These are phyloP conservation scores for Ethmia dodecea DNA, from an alignment of 2,888 invertebrate genomes.

Conservation along the genomic window DNA sequence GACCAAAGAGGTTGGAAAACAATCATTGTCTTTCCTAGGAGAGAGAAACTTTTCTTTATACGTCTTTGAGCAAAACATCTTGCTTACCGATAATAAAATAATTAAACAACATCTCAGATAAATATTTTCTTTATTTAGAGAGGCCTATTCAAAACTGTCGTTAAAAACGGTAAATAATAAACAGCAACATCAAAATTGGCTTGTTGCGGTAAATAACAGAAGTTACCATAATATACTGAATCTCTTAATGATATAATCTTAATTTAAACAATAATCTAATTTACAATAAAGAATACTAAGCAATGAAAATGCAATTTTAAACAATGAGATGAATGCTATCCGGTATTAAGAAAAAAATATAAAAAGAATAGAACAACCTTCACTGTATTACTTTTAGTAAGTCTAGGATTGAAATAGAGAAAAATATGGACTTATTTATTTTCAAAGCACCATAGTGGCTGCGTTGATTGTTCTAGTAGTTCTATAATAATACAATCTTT, in stretches of 20 bases:
- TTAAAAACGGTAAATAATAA: slow-evolving; percentile 41
- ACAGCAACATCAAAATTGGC: slow-evolving; percentile 51
- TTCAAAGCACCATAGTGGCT: slow-evolving; percentile 58
- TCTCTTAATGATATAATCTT: slow-evolving; percentile 52
- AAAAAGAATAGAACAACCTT: no score
- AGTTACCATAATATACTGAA: slow-evolving; percentile 37
- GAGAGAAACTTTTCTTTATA: no score
- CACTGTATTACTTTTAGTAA: no score
- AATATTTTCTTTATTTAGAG: slow-evolving; percentile 70
- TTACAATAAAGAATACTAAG: slow-evolving; percentile 50
- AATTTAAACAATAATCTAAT: slow-evolving; percentile 43
- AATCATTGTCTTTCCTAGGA: no score
- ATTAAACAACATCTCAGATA: slow-evolving; percentile 36
- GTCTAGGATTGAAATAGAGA: no score
- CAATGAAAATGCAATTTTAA: slow-evolving; percentile 45
- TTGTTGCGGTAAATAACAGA: slow-evolving; percentile 38
- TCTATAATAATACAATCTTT: neutral
- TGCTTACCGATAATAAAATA: slow-evolving; percentile 12
- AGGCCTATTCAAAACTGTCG: slow-evolving; percentile 65
- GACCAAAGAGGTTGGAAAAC: no score
- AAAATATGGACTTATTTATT: slow-evolving; percentile 36
- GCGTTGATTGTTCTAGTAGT: slow-evolving; percentile 32
- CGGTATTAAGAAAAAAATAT: no score
- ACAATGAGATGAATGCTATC: slow-evolving; percentile 49
- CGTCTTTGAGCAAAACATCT: no score